phyloP scores from a whole-genome alignment of 2,113 vertebrate species.

The Bubo bubo region DNA sequence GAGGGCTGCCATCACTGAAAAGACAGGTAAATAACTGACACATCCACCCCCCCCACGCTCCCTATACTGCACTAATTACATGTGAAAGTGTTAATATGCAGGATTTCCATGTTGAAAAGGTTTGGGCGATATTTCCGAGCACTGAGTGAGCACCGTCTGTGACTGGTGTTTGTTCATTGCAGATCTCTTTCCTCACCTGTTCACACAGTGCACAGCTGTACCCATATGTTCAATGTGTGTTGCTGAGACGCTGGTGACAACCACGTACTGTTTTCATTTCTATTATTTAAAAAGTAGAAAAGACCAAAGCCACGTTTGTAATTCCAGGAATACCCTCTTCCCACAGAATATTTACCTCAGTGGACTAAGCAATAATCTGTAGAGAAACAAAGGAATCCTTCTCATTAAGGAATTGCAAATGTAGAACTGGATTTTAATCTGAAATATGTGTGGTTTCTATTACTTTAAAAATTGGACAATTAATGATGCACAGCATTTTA shows the following conservation, averaged over 20 bases:
- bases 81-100: background rate
- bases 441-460: background rate
- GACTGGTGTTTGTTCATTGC: background rate
- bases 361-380: background rate
- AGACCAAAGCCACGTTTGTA: background rate
- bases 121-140: background rate
- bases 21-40: constrained; percentile 61
- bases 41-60: background rate
- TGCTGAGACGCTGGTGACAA: background rate
- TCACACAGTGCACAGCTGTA: background rate
- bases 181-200: background rate
- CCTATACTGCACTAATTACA: background rate
- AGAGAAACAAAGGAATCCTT: background rate
- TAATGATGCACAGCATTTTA: background rate
- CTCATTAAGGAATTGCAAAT: background rate
- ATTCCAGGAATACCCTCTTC: background rate
- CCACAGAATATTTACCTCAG: background rate
- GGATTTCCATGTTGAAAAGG: background rate
- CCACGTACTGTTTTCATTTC: background rate
- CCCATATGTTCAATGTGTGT: background rate
- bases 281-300: background rate
- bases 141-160: background rate
- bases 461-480: background rate
- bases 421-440: background rate
- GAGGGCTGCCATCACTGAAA: constrained; percentile 74